Base-by-base conservation (phyloP, 2,113 vertebrate species). In the Ancistrus triradiatus region DNA sequence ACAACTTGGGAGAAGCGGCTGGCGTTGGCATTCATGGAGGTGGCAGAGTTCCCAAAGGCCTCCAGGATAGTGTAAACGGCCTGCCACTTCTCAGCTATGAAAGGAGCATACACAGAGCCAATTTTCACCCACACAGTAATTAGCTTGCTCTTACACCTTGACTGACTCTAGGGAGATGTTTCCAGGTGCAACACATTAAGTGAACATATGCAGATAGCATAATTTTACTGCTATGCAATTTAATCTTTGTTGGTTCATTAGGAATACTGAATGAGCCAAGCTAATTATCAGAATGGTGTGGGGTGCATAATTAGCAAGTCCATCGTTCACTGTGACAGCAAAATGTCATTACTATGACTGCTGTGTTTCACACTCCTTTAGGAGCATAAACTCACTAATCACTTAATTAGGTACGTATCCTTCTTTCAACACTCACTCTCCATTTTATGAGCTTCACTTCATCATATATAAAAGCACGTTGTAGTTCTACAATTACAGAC, bases 1-100 rank as follows among this genome's bases (percentile, higher is more conserved):
- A 97, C 85, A 3, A 98, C 91, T 78, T 98, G 95, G 1, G 95
- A 95, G 83, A 98, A 97, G 72, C 92, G 95, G 0, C 93, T 95
- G 73, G 92, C 94, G 0, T 92, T 98, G 77, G 86, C 15, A 1
- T 97, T 98, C 89, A 95, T 90, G 71, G 88, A 51, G 0, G 93
- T 96, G 69, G 89, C 77, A 76, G 92, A 91, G 82, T 96, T 95
- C 37, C 96, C 96, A 69, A 98, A 98, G 62, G 95, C 94, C 78
- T 98, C 96, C 81, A 98, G 83, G 81, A 98, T 78, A 60, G 93
- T 96, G 83, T 91, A 91, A 21, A 97, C 92, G 0, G 95, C 96
- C 84, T 98, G 95, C 94, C 95, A 97, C 77, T 97, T 98, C 84
- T 98, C 95, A 10, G 73, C 96, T 98, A 84, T 10, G 35, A 42